Conservation (phyloP, 2,888 invertebrate species). For the Quadriops clusia region DNA sequence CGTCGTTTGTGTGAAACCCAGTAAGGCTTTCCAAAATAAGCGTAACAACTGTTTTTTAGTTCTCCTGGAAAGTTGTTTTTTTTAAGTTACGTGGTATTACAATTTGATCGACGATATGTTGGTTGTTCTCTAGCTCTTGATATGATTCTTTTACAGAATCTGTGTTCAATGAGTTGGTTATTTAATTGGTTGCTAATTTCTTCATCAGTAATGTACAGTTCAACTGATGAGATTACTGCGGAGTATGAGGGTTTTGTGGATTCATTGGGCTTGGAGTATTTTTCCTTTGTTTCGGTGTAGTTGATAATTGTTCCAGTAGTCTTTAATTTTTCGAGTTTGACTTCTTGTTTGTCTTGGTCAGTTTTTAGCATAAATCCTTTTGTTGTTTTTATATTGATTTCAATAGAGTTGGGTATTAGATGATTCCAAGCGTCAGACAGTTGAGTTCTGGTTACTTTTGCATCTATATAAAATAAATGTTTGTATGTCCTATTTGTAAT, state of each 20-base stretch:
- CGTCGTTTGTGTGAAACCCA: no score
- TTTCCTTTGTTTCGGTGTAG: no score
- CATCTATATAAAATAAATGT: no score
- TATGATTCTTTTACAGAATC: conserved; percentile 6
- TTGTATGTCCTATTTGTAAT: no score
- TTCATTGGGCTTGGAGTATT: no score
- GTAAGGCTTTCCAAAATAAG: no score
- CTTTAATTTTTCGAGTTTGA: neutral
- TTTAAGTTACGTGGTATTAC: no score
- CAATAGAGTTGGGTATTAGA: neutral
- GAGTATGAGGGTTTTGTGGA: neutral
- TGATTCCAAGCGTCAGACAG: neutral
- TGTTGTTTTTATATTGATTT: conserved; percentile 3
- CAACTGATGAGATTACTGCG: conserved; percentile 1
- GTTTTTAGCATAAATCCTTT: conserved; percentile 3
- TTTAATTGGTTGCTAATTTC: conserved; percentile 2
- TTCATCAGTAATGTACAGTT: neutral
- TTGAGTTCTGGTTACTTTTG: conserved; percentile 2
- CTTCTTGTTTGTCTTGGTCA: neutral
- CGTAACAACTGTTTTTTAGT: no score
- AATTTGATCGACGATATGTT: no score
- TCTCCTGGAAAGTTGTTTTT: no score
- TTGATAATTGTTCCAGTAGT: no score
- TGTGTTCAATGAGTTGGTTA: neutral
- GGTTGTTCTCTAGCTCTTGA: neutral